phyloP scores from a whole-genome alignment of 2,113 vertebrate species.

The Leptosomus discolor region DNA sequence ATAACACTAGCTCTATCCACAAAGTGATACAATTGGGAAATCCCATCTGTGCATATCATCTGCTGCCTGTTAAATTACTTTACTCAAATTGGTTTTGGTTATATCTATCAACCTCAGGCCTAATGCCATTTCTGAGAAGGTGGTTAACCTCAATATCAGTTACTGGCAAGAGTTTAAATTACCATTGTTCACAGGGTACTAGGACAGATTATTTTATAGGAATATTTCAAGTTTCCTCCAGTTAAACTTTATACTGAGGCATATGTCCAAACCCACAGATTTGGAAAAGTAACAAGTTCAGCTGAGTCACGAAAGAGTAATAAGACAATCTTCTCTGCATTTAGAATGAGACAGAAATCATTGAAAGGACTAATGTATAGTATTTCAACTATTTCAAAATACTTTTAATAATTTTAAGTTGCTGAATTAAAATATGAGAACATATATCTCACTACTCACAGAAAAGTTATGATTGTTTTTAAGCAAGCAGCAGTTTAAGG shows the following conservation, averaged over 20 bases:
- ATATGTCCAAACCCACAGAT: neutral
- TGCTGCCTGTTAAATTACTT: slow-evolving; percentile 43
- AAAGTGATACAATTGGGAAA: slow-evolving; percentile 33
- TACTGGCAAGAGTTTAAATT: neutral
- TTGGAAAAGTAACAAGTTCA: neutral
- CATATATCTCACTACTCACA: neutral
- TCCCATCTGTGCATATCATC: slow-evolving; percentile 55
- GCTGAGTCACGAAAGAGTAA: neutral
- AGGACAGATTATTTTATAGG: neutral
- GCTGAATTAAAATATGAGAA: neutral
- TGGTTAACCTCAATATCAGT: slow-evolving; percentile 25
- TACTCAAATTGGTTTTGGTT: neutral
- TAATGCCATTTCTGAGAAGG: slow-evolving; percentile 6
- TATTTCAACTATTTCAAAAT: neutral
- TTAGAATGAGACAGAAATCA: neutral
- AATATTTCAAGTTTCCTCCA: neutral
- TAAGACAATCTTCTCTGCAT: neutral
- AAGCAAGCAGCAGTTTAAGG: neutral
- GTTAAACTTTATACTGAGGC: neutral
- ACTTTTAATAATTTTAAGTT: neutral
- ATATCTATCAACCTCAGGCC: neutral
- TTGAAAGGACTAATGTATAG: neutral
- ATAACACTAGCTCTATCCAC: neutral
- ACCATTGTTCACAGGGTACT: neutral
- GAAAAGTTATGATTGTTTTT: neutral